Evolutionary conservation across 2,113 vertebrate species (phyloP), one percentile per base, ranked within the genome.

Genomic region (Elephas maximus): DNA sequence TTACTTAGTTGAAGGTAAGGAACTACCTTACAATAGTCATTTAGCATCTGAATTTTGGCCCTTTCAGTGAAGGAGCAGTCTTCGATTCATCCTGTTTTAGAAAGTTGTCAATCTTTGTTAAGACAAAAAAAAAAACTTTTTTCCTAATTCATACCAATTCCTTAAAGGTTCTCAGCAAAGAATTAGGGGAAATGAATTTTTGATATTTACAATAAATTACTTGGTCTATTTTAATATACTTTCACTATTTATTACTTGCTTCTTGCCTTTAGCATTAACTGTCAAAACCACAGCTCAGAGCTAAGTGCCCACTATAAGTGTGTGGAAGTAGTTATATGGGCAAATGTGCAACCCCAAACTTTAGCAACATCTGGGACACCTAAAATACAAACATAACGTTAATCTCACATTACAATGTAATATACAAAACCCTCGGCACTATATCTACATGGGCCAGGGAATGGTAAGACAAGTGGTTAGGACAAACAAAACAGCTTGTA

Each of bases 241-340:
- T 95, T 90, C 24, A 90, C 71, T 84, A 63, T 90, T 63, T 84
- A 63, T 90, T 63, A 83, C 48, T 94, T 90, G 15, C 69, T 88
- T 96, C 80, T 80, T 94, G 86, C 30, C 41, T 89, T 93, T 86
- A 92, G 74, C 84, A 88, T 96, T 95, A 82, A 91, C n/a, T 73
- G 17, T 84, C 90, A 97, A 92, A 94, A 81, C 10, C 67, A 76
- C 0, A 60, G 53, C 24, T 82, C 45, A 33, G 17, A 84, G 33
- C 45, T 26, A 81, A 62, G 53, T 20, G 88, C 28, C 51, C 41
- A 77, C 26, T 78, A 4, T 48, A 88, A 88, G 76, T 81, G 87
- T 85, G 20, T 14, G 85, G 60, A 95, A 97, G 84, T 23, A 89
- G 83, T 77, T 84, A 53, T 73, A 93, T 0, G 30, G 84, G 48